Evolutionary conservation across 2,797 vertebrate species (phyloP), one percentile per base, ranked within the genome.

Genomic region (Macroramphosus scolopax): DNA sequence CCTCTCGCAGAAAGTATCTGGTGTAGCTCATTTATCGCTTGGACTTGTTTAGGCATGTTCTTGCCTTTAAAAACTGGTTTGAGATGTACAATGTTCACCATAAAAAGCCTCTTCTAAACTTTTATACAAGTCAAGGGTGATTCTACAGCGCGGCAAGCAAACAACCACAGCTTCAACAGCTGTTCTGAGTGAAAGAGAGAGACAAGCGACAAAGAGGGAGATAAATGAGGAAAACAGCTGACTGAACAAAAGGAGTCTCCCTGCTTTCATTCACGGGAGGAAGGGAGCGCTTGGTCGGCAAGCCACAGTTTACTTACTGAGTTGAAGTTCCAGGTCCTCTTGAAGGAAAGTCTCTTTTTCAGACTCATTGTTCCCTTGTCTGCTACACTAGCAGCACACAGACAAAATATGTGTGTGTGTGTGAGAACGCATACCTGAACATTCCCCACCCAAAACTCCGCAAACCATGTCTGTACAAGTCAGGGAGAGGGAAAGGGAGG

Each of bases 381-480:
- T 75, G 74, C 73, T 75, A 69, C 71, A 71, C 62, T 62, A 64
- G 67, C 58, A 63, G 72, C 66, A 63, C 77, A 63, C 77, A 81
- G 76, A 65, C 68, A 64, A 45, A 71, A 53, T 81, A n/a, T 68
- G 61, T 72, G 47, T 74, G 60, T 72, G 62, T 65, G 61, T 74
- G 68, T 55, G 74, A 5, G 26, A 63, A 80, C 44, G 67, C 83
- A 89, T 89, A 88, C 88, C 88, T 89, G 87, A 87, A 77, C 57
- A 83, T 76, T 87, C 85, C 81, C 85, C 88, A 84, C 87, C 84
- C 85, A 87, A 81, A 79, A 75, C 72, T 68, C 72, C 17, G 48
- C 68, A 59, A 74, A 83, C 89, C 91, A 67, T 88, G 93, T 90
- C 91, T 87, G 86, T 88, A 92, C 92, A 90, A 72, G 94, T 89